Percentiles rank a stretch among this genome's conserved stretches.
Conservation (phyloP, 2,888 invertebrate species). For the Mesopsocus fuscifrons region DNA sequence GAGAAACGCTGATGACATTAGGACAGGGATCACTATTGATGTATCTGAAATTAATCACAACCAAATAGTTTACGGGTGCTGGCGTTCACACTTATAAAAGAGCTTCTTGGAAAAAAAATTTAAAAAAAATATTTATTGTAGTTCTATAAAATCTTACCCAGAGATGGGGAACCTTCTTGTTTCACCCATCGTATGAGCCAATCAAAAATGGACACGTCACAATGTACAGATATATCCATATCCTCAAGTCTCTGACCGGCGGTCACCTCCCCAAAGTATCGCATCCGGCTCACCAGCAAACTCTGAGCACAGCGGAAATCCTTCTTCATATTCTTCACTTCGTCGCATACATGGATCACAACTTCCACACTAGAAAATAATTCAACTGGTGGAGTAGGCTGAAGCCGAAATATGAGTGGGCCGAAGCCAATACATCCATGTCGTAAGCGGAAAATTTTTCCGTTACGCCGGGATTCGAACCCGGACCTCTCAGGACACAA, state of each 20-base stretch:
- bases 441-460: no score
- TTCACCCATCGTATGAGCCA: constrained; percentile 97
- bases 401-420: no score
- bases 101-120: no score
- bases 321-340: constrained; percentile 71
- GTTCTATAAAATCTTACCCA: no score
- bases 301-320: constrained; percentile 80
- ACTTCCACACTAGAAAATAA: constrained; percentile 44
- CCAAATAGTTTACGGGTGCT: no score
- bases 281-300: constrained; percentile 77
- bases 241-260: constrained; percentile 61
- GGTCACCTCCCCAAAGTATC: constrained; percentile 82
- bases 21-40: constrained; percentile 68
- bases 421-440: no score
- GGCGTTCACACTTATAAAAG: no score
- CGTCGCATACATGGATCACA: constrained; percentile 89
- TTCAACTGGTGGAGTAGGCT: no score
- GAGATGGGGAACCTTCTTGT: constrained; percentile 43
- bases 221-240: constrained; percentile 93
- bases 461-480: no score
- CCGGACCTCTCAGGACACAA: no score
- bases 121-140: no score
- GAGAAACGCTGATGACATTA: constrained; percentile 86
- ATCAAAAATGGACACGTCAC: constrained; percentile 88
- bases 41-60: constrained; percentile 18